Conservation (phyloP, 2,113 vertebrate genomes). For the Pseudois nayaur region DNA sequence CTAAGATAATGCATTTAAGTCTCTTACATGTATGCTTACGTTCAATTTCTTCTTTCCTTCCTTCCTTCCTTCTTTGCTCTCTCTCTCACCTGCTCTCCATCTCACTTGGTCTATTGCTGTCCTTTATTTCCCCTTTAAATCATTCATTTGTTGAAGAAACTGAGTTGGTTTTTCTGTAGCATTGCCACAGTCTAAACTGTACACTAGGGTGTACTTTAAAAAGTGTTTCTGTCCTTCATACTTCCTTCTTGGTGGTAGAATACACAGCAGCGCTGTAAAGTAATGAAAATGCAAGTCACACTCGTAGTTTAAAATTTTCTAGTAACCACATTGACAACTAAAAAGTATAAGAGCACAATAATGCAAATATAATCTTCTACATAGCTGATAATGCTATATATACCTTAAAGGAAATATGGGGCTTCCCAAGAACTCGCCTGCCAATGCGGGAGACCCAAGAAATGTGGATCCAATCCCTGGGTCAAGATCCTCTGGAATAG, state of each 20-base stretch:
- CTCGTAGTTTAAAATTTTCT: too few species aligned
- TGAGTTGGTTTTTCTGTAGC: neutral
- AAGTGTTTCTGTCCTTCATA: too few species aligned
- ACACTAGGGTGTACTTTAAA: neutral
- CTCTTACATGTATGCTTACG: neutral
- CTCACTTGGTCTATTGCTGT: neutral
- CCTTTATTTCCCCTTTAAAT: neutral
- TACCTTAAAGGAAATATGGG: neutral
- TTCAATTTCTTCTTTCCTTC: neutral
- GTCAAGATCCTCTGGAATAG: neutral
- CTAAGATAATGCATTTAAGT: neutral
- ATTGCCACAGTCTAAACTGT: neutral
- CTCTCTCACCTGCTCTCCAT: rapidly evolving
- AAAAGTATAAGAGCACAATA: too few species aligned
- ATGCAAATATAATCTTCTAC: too few species aligned
- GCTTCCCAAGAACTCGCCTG: neutral
- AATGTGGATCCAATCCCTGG: rapidly evolving
- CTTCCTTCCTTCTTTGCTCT: neutral
- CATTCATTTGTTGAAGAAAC: neutral
- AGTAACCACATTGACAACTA: too few species aligned
- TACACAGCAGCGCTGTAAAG: too few species aligned
- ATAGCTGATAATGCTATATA: neutral
- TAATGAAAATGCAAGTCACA: too few species aligned
- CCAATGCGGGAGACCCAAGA: neutral
- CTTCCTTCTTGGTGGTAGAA: too few species aligned